Evolutionary conservation across 1,140 invertebrate genomes (phyloP).

Genomic region (Calycopis cecrops): DNA sequence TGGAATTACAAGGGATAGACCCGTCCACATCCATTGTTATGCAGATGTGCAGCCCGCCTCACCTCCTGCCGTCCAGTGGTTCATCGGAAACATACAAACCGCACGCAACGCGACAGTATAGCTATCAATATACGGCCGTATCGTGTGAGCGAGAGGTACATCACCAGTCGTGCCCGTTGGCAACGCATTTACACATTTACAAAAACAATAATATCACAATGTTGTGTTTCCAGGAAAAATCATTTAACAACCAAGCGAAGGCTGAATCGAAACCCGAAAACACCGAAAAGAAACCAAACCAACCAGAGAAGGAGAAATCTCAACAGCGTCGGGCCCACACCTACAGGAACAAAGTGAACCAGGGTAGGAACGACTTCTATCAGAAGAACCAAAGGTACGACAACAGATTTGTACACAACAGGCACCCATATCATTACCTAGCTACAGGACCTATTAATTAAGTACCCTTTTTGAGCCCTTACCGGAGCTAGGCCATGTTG

Average conservation of each 20-base stretch:
- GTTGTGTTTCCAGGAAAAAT: slow-evolving; percentile 34
- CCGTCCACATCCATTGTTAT: no score
- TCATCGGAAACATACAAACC: no score
- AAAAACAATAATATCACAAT: no score
- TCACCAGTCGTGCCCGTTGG: no score
- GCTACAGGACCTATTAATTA: slow-evolving; percentile 63
- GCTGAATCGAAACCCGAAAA: slow-evolving; percentile 18
- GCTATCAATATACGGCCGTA: no score
- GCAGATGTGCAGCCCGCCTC: no score
- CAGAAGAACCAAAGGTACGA: slow-evolving; percentile 62
- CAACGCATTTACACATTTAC: no score
- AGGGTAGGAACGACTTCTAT: slow-evolving; percentile 51
- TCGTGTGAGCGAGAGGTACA: no score
- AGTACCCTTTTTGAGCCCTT: slow-evolving; percentile 10
- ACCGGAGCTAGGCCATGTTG: slow-evolving; percentile 5
- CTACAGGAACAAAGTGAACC: slow-evolving; percentile 51
- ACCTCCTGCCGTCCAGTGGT: no score
- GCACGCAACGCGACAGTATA: no score
- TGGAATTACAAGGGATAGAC: no score
- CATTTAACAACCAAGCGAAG: slow-evolving; percentile 25
- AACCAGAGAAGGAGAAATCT: slow-evolving; percentile 31
- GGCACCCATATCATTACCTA: slow-evolving; percentile 60
- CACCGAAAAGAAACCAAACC: slow-evolving; percentile 24
- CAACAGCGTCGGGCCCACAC: slow-evolving; percentile 48
- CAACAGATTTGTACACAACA: slow-evolving; percentile 50